A percentile compares a stretch with the other conserved stretches of the same genome.
Conservation (phyloP, 2,113 vertebrate genomes). For the Chloropsis hardwickii region DNA sequence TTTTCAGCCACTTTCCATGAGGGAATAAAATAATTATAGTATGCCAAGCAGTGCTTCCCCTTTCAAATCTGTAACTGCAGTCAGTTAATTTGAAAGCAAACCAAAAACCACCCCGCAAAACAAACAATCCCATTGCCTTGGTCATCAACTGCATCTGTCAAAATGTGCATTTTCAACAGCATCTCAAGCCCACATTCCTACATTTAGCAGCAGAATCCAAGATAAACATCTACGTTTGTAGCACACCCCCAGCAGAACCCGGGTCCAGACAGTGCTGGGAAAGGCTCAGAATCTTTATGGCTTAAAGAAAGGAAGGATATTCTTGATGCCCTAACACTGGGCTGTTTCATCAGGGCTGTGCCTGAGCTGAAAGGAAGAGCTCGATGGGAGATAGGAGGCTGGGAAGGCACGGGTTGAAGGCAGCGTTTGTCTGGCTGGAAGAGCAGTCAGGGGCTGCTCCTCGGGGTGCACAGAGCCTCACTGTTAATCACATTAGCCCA, state of each 20-base stretch:
- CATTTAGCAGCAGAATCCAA: not conserved
- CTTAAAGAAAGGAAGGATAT: not conserved
- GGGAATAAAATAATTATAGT: not conserved
- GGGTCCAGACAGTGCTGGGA: not conserved
- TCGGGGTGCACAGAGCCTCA: not conserved
- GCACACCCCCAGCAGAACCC: not conserved
- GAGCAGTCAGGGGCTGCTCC: not conserved
- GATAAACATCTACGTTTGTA: not conserved
- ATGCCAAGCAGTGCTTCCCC: not conserved
- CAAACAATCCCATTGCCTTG: not conserved
- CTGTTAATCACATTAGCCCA: not conserved
- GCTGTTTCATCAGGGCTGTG: not conserved
- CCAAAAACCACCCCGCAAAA: not conserved
- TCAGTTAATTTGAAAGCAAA: not conserved
- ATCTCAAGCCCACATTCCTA: not conserved
- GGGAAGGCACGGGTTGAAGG: not conserved
- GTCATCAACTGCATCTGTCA: not conserved
- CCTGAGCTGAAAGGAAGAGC: not conserved
- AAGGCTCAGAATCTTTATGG: not conserved
- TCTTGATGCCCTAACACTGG: not conserved
- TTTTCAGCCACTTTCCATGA: not conserved
- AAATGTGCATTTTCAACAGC: not conserved
- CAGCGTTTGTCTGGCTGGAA: not conserved
- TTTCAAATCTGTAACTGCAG: not conserved
- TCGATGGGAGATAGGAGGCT: not conserved